Percentiles rank a stretch among this genome's conserved stretches.
These are phyloP conservation scores for Pelodiscus sinensis DNA, from an alignment of 2,113 vertebrate genomes.

Conservation along the genomic window DNA sequence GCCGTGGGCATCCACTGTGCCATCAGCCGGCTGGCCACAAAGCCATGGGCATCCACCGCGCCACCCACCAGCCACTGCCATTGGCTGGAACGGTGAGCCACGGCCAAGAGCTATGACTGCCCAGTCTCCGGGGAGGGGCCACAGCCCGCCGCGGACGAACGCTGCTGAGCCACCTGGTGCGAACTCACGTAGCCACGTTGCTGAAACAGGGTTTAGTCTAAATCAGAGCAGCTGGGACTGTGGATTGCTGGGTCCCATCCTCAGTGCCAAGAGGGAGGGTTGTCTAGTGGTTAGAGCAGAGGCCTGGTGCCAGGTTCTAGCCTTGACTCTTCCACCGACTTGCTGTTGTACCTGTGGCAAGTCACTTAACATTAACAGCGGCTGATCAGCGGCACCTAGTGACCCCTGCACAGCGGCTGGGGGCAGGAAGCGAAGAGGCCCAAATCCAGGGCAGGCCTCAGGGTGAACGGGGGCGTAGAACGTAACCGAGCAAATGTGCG, in stretches of 20 bases:
- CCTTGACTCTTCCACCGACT: neutral
- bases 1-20: accelerated
- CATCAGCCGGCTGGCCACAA: no score
- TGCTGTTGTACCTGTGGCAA: neutral
- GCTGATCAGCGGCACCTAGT: no score
- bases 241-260: neutral
- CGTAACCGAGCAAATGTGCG: neutral
- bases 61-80: neutral
- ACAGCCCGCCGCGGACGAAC: no score
- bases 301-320: neutral
- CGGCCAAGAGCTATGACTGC: no score
- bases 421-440: neutral
- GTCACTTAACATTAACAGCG: neutral
- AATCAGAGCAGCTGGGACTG: neutral
- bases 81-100: no score
- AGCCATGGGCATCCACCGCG: neutral
- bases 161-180: no score
- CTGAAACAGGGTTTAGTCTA: neutral
- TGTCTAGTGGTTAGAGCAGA: neutral
- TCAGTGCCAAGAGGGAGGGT: neutral
- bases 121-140: no score
- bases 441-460: neutral
- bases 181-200: neutral
- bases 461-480: neutral
- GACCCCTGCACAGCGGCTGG: neutral